Evolutionary conservation across 2,888 invertebrate genomes (phyloP), one percentile per base, ranked within the genome.

Genomic region (Agrilus biguttatus): DNA sequence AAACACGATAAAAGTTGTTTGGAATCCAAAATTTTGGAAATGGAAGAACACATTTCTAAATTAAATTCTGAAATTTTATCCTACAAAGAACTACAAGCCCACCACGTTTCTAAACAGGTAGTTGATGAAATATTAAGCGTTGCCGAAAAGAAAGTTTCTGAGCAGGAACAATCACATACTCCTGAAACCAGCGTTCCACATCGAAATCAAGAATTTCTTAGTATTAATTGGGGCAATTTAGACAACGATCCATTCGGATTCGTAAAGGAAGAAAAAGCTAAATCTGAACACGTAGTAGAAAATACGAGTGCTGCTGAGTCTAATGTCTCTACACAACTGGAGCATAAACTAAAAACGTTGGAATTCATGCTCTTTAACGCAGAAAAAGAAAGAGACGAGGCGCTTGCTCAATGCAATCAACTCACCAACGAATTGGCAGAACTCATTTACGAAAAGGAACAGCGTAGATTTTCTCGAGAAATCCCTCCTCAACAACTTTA

Each of bases 361-460:
- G 63, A 68, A 46, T 62, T 62, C 32, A 61, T 68, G 45, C 54
- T 71, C 34, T 65, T 62, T 37, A 61, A 61, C 44, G 53, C 59
- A 3, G 66, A 68, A 47, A 58, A 62, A 51, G 65, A 65, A 50
- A 66, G 65, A 42, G 60, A 65, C 23, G 58, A 61, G 38, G 56
- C 65, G 12, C 43, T 63, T 21, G 43, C 51, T 8, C 62, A 65
- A 50, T 65, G 65, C 43, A 57, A 62, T 32, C 57, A 60, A 47
- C 55, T 67, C 48, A 54, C 62, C 3, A 59, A 60, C 42, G 63
- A 65, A 55, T 50, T 67, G 3, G 56, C 62, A 1, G 49, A 53
- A 40, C 50, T 66, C 14, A 52, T 67, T 8, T 56, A 55, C 37
- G 54, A 59, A 47, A 51, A 52, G 36, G 51, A 59, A 47, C 46